phyloP scores from a whole-genome alignment of 2,113 vertebrate species.

The Orcinus orca region DNA sequence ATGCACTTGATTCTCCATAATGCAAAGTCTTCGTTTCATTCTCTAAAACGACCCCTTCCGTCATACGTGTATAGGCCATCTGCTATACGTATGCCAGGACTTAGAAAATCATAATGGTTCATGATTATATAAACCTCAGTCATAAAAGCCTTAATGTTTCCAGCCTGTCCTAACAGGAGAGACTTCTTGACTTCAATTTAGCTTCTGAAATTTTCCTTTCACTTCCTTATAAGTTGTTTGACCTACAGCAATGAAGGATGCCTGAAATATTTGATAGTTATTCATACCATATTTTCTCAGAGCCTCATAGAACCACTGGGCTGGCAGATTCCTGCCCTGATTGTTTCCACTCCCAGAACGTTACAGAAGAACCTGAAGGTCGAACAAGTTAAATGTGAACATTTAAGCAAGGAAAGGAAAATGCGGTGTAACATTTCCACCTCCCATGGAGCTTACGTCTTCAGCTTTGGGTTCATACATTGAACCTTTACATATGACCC shows the following conservation, averaged over 20 bases:
- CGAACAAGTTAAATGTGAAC: neutral
- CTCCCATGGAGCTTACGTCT: neutral
- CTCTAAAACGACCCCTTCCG: neutral
- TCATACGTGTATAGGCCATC: neutral
- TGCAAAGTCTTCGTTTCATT: neutral
- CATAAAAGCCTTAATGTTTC: neutral
- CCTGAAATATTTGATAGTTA: neutral
- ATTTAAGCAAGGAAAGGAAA: neutral
- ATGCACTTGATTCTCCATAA: neutral
- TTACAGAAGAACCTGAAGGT: neutral
- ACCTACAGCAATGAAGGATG: neutral
- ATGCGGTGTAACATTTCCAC: fast-evolving
- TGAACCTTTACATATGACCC: neutral
- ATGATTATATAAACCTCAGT: neutral
- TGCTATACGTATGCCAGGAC: neutral
- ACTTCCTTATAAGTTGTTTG: neutral
- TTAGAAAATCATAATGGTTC: neutral
- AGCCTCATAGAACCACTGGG: neutral
- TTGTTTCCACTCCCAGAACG: neutral
- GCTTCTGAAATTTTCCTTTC: neutral
- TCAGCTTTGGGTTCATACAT: neutral
- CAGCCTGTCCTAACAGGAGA: neutral
- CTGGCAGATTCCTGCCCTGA: neutral
- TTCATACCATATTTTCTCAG: neutral
- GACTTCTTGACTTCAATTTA: neutral